Conservation (phyloP, 1,140 invertebrate genomes). For the Pachypeltis micranthus region DNA sequence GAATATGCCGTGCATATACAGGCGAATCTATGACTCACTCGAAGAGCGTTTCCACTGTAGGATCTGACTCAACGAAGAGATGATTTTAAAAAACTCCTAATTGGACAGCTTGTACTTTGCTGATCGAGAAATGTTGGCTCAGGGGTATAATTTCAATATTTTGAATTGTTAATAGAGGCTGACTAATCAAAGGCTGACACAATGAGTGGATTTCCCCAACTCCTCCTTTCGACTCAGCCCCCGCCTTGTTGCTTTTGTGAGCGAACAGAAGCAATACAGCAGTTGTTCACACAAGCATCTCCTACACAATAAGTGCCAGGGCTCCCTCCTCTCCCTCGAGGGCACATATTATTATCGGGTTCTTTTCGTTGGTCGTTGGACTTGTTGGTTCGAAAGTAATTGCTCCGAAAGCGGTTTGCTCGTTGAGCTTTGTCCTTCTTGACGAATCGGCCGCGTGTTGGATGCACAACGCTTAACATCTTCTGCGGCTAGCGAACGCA, state of each 20-base stretch:
- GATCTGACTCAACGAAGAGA: no score
- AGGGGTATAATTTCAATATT: not conserved
- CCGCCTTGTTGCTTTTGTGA: not conserved
- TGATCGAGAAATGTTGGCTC: no score
- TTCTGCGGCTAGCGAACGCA: not conserved
- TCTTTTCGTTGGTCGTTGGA: not conserved
- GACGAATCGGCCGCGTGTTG: not conserved
- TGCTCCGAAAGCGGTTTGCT: not conserved
- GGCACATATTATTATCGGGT: not conserved
- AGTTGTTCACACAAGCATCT: conserved; percentile 1
- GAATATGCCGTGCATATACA: no score
- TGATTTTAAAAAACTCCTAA: no score
- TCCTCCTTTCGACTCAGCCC: no score
- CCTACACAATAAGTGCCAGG: not conserved
- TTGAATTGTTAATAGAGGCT: not conserved
- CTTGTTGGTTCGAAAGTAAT: not conserved
- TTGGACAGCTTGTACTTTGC: no score
- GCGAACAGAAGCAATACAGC: not conserved
- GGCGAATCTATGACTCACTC: no score
- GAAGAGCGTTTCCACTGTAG: no score
- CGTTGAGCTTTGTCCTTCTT: not conserved
- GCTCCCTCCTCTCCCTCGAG: not conserved
- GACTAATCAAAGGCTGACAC: not conserved
- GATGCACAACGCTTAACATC: not conserved
- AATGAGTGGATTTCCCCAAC: not conserved